Base-by-base conservation (phyloP, 2,797 vertebrate genomes). In the Champsocephalus esox region DNA sequence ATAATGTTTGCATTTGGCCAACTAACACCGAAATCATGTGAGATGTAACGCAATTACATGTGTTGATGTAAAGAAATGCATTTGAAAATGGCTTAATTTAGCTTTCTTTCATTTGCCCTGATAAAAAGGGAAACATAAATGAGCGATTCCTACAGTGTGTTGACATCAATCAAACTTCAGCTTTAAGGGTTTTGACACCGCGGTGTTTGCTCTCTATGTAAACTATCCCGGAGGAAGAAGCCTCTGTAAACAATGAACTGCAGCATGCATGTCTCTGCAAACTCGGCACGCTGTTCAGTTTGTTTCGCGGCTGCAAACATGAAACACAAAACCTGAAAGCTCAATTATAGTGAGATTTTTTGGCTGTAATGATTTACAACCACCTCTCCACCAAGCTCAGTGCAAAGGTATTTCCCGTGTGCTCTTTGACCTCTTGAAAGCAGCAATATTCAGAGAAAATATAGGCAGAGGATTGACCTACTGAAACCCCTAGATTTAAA, bases 291-390 rank as follows among this genome's bases (percentile, higher is more conserved):
- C 9, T 54, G 21, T 61, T 65, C 10, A 8, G 32, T 49, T 57
- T 28, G 10, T 24, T 75, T 63, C 3, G 67, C 44, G 24, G 44
- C 7, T 2, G 44, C 32, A 71, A 38, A 41, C 3, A 38, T 45
- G 17, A 75, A 34, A 61, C 19, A 28, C 21, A 46, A 57, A 61
- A n/a, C 19, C 12, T 4, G 21, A 66, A 75, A 17, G 34, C 14
- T 66, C 11, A 74, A 65, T 70, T 44, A 63, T 58, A n/a, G 9
- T 38, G 14, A 38, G n/a, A 44, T 34, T 4, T 75, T 54, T 70
- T 41, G 55, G 38, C 44, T 57, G 41, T 43, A 58, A 71, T 82
- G 76, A 90, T 86, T 89, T 85, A 77, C 76, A 75, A 59, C 19
- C 21, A 3, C 41, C 65, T 69, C 46, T 34, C 21, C 28, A 54